Evolutionary conservation across 2,888 invertebrate species (phyloP).

Genomic region (Phortica okadai): DNA sequence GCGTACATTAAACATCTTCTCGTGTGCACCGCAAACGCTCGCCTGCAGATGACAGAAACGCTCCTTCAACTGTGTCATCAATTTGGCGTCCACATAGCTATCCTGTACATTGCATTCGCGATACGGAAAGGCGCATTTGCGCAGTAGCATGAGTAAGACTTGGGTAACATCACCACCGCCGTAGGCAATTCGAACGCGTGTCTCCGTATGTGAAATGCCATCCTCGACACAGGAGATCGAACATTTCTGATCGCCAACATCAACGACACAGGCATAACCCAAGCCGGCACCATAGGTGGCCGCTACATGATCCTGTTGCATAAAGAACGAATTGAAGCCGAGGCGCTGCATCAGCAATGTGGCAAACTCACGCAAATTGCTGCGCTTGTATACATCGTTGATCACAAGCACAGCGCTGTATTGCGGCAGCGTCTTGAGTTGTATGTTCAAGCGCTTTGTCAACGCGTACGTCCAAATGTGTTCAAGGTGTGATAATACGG

Average conservation of each 20-base stretch:
- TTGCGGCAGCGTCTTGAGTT: constrained; percentile 81
- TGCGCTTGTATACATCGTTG: constrained; percentile 92
- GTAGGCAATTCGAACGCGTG: constrained; percentile 89
- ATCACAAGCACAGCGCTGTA: constrained; percentile 92
- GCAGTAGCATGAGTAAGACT: constrained; percentile 90
- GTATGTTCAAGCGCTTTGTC: constrained; percentile 86
- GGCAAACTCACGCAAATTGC: constrained; percentile 89
- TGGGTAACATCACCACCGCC: constrained; percentile 95
- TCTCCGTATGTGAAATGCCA: constrained; percentile 93
- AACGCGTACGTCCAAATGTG: constrained; percentile 92
- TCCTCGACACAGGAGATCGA: constrained; percentile 98
- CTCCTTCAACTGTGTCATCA: constrained; percentile 91
- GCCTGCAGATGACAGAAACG: constrained; percentile 94
- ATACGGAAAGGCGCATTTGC: constrained; percentile 93
- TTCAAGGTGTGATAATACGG: constrained; percentile 90
- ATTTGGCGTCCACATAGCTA: constrained; percentile 85
- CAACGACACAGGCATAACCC: constrained; percentile 94
- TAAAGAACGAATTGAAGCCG: constrained; percentile 87
- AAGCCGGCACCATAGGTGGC: constrained; percentile 90
- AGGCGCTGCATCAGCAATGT: constrained; percentile 87
- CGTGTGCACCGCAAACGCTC: constrained; percentile 91
- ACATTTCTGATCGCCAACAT: constrained; percentile 96
- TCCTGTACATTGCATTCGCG: constrained; percentile 84
- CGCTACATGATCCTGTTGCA: constrained; percentile 85
- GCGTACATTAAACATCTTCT: constrained; percentile 86